Base-by-base conservation (phyloP, 2,113 vertebrate species). In the Willisornis vidua region DNA sequence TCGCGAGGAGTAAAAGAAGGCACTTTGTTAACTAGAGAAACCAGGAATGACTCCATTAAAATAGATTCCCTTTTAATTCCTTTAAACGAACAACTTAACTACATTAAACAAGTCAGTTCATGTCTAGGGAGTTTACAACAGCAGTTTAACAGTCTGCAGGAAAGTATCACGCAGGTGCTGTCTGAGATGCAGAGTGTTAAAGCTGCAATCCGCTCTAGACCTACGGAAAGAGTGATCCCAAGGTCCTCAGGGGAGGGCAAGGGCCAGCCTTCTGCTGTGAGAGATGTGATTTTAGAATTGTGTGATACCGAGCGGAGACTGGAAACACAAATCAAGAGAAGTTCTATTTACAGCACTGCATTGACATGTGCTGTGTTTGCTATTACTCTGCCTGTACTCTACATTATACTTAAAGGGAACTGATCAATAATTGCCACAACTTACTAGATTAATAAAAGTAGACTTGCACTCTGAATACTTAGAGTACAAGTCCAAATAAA, bases 301-400 rank as follows among this genome's bases (percentile, higher is more conserved):
- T 98, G 98, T 45, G 98, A 98, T 24, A 96, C 97, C 0, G 98
- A 98, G 97, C 98, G 96, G 96, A 98, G 98, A 39, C 97, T 99
- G 58, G 98, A 98, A 92, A 93, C 97, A 2, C 98, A 97, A n/a
- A 99, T 99, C 75, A 98, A 97, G 80, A 98, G 97, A 73, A 98
- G 97, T 87, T 98, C 97, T 3, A 1, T 99, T 54, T 99, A 98
- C 61, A 99, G 98, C 96, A 98, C 99, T 0, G 96, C 98, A 13
- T 72, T 99, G 59, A 98, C 98, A 0, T 99, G 98, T 37, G 97
- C 98, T 3, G 76, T 98, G 8, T 96, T 99, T 43, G 98, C 98
- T 23, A 33, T 99, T 90, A 97, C 98, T 4, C 66, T 99, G 22
- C 98, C 99, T 20, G 94, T 98, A 5, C 96, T 99, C n/a, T 99